These are phyloP conservation scores for Sminthopsis crassicaudata DNA, from an alignment of 2,113 vertebrate genomes.

Conservation along the genomic window DNA sequence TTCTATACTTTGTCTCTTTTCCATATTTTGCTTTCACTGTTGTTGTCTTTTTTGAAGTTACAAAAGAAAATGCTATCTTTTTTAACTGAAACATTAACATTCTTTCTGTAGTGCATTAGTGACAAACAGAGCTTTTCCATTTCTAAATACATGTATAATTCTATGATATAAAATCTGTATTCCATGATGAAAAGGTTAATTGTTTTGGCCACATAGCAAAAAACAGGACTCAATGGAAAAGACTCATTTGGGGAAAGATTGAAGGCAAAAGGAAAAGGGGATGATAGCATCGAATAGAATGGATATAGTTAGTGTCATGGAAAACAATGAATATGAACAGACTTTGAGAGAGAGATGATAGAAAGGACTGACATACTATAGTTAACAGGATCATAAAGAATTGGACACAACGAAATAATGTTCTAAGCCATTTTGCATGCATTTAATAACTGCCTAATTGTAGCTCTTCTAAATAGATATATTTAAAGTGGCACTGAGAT, in stretches of 20 bases:
- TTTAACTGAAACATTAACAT: slow-evolving; percentile 21
- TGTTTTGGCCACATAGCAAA: not conserved
- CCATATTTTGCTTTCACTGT: slow-evolving; percentile 28
- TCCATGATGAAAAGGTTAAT: too few relatives aligned
- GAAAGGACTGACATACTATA: not conserved
- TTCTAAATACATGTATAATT: not conserved
- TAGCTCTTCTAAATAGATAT: not conserved
- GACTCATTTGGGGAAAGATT: not conserved
- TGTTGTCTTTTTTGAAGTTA: slow-evolving; percentile 9
- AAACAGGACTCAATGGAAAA: not conserved
- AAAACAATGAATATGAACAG: not conserved
- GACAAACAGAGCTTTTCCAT: not conserved
- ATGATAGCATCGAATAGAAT: not conserved
- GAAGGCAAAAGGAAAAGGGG: not conserved
- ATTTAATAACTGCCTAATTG: not conserved
- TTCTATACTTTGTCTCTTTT: not conserved
- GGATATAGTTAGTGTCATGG: not conserved
- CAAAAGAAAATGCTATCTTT: not conserved
- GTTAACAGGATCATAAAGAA: not conserved
- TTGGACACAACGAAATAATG: not conserved
- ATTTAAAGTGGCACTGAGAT: not conserved
- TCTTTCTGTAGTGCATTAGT: not conserved
- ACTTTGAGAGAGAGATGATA: not conserved
- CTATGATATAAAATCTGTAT: not conserved
- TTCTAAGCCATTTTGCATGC: not conserved